Evolutionary conservation across 2,888 invertebrate species (phyloP), one percentile per base, ranked within the genome.

Genomic region (Phymatocera aterrima): DNA sequence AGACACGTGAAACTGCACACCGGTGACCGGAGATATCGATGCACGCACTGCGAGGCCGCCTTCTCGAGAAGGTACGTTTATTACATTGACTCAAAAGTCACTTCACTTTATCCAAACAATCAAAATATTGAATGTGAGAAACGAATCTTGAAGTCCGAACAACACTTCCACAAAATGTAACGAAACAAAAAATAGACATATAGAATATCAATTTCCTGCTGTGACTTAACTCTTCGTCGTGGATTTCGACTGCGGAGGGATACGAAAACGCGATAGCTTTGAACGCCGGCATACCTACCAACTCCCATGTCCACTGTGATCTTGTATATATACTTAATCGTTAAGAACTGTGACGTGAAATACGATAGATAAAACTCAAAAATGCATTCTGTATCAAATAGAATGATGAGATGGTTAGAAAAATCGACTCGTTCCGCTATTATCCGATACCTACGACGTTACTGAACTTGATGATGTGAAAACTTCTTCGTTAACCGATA

Each of bases 1-100:
- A 94, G 98, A 28, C 98, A 98, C 91, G 95, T 97, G 85, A 98
- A 98, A 90, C 93, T 98, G 80, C 98, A 98, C 91, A 97, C 97
- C 0, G 97, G 97, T 10, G 97, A 97, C 91, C 93, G 96, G 89
- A 96, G 97, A 91, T 97, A 97, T 91, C 95, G 96, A 88, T 98
- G 98, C 90, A 93, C 94, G 12, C 96, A 96, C 88, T 98, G 98
- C 91, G 97, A 97, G 87, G 95, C 97, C 4, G 97, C 97, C 72
- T 98, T 98, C 92, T 97, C 97, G 77, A 94, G 98, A 91, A 97
- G 97, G 97, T 97, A 91, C 91, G 90, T 84, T n/a, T 37, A 28
- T 48, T 70, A 15, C n/a, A 48, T 48, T n/a, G n/a, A n/a, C n/a
- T n/a, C n/a, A n/a, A n/a, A n/a, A n/a, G n/a, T n/a, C n/a, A n/a